phyloP scores from a whole-genome alignment of 2,888 invertebrate species.

The Apocheima hispidaria region DNA sequence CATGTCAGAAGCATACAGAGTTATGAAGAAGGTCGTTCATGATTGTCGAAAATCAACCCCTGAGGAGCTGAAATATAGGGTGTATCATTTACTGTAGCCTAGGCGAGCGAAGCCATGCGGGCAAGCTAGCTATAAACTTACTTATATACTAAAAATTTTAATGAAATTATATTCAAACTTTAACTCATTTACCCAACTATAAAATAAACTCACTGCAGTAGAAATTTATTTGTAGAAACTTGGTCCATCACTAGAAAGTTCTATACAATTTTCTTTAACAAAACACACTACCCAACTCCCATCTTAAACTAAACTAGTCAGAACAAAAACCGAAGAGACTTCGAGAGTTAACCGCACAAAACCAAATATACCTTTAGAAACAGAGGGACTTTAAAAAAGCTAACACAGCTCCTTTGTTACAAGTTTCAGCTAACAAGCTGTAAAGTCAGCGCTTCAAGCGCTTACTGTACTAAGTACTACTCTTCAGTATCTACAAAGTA shows the following conservation, averaged over 20 bases:
- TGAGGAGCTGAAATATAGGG: too few species aligned
- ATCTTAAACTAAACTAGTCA: constrained; percentile 27
- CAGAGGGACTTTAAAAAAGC: constrained; percentile 13
- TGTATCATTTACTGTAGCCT: too few species aligned
- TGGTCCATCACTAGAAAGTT: constrained; percentile 21
- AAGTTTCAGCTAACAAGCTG: constrained; percentile 10
- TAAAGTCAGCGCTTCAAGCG: constrained; percentile 5
- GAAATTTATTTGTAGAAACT: constrained; percentile 20
- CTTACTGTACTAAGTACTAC: not conserved
- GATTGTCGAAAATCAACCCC: too few species aligned
- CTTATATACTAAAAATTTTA: not conserved
- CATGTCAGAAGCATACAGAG: too few species aligned
- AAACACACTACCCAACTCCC: constrained; percentile 23
- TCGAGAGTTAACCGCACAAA: constrained; percentile 15
- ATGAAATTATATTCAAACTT: not conserved
- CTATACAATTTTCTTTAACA: constrained; percentile 23
- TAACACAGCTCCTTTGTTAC: constrained; percentile 12
- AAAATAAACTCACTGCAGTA: constrained; percentile 3
- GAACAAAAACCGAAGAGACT: constrained; percentile 18
- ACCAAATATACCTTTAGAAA: constrained; percentile 14
- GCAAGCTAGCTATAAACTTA: too few species aligned
- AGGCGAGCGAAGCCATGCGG: too few species aligned
- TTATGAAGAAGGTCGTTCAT: too few species aligned
- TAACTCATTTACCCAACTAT: constrained; percentile 1
- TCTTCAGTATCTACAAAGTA: not conserved